Evolutionary conservation across 2,888 invertebrate genomes (phyloP), one percentile per base, ranked within the genome.

Genomic region (Timema cristinae): DNA sequence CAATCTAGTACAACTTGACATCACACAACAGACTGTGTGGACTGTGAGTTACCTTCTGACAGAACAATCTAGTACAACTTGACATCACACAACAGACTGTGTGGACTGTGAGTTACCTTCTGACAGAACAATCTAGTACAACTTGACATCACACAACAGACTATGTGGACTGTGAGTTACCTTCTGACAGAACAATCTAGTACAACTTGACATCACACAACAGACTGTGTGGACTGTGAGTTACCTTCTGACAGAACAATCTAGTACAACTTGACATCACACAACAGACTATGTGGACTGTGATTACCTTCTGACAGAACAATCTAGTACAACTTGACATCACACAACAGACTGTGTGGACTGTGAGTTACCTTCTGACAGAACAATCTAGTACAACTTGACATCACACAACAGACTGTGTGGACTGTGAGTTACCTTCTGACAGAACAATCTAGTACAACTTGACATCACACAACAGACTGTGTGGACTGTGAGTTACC

Each of bases 281-380:
- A n/a, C n/a, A n/a, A n/a, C n/a, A n/a, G n/a, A 97, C 81, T 99
- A 99, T 80, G 92, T 97, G 48, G 98, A 98, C 81, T 98, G 99
- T 82, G 77, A 79, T 79, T n/a, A 1, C 9, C 15, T n/a, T n/a
- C n/a, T n/a, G n/a, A n/a, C n/a, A n/a, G n/a, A n/a, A n/a, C n/a
- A n/a, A n/a, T n/a, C 32, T 66, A 47, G 50, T 10, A 8, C 63
- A 32, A 10, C 32, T 67, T 48, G 50, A 13, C 7, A 10, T n/a
- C n/a, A n/a, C n/a, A n/a, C n/a, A n/a, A n/a, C n/a, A n/a, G n/a
- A 97, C 81, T 99, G 99, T 80, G 92, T 97, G 48, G 98, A 98
- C 81, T 98, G 99, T 82, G 77, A 79, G 81, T 79, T n/a, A 1
- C 9, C 15, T n/a, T n/a, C n/a, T n/a, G n/a, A n/a, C n/a, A n/a